Evolutionary conservation across 2,797 vertebrate species (phyloP), one percentile per base, ranked within the genome.

Genomic region (Chrosomus eos): DNA sequence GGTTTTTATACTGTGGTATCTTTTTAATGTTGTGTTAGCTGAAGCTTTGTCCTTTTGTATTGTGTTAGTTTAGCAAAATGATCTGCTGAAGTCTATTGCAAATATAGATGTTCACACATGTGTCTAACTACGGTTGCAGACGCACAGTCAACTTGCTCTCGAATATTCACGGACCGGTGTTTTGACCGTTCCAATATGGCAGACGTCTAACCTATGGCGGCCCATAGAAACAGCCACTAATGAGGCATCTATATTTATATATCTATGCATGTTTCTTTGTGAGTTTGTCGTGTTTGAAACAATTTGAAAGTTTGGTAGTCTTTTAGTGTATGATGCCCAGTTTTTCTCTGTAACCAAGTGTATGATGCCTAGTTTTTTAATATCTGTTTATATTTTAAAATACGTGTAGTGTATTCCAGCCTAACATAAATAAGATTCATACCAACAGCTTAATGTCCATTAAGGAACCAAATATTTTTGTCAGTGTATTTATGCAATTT

Each of bases 111-210:
- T 64, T 64, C 62, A 64, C 62, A 64, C 62, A 64, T 64, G 60
- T 62, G 62, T 64, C 28, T 64, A 64, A 64, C 62, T 64, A 64
- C 62, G 62, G 62, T 64, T 64, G 28, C 62, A 64, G 62, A 64
- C 62, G 62, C 62, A 64, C 62, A 64, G 1, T 64, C 62, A 64
- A 64, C 62, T 64, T 64, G 62, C 62, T 64, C 62, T 64, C 62
- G 62, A 64, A 31, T 64, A 31, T 31, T 64, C 62, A 31, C 62
- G 62, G 62, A 64, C 62, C 62, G 28, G 62, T 64, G 62, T 64
- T 64, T 64, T 64, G 62, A 64, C 62, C 62, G 62, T 64, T 64
- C 62, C 62, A 31, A 64, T 64, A 31, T 64, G 62, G 62, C 62
- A 31, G 62, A 64, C 62, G 62, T 28, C 62, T 64, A 64, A 64